Base-by-base conservation (phyloP, 2,888 invertebrate species). In the Hirtodrosophila confusa region DNA sequence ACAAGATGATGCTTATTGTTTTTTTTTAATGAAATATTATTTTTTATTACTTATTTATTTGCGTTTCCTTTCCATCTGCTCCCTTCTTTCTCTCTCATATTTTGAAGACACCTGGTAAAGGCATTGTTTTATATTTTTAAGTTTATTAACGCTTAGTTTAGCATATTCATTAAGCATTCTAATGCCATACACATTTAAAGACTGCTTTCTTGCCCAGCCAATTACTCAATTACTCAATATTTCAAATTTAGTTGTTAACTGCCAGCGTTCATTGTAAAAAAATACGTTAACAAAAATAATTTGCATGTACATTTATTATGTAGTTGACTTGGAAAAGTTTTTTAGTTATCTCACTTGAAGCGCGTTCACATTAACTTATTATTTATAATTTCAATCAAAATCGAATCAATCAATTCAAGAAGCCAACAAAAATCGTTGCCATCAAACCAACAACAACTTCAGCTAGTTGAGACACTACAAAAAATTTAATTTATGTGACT, bases 391-490 rank as follows among this genome's bases (percentile, higher is more conserved):
- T 63, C 12, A 24, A 49, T 47, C 37, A 47, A 40, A 53, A 50
- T 17, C n/a, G 3, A 17, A 17, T 17, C 17, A 62, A 51, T 50
- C 48, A 36, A 58, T 24, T 53, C 4, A 33, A 58, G 36, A 37
- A 50, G 41, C 6, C 47, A 44, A 43, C 17, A 41, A 61, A 45
- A 58, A 45, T 56, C 58, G 54, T 70, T 77, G 66, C 54, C 83
- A 83, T 75, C 69, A 63, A 76, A 67, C 23, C 61, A 78, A 64
- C 62, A 61, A 72, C 44, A 62, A 53, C 56, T 64, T 70, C 43
- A 70, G 90, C 90, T 90, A 89, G 89, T 90, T 90, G 90, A 90
- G 90, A 90, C 90, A 90, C 90, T 90, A 76, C 72, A 74, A 65
- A 41, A 44, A 61, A 67, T 67, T 55, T 45, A 49, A 57, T 62